Percentiles rank a stretch among this genome's conserved stretches.
These are phyloP conservation scores for Gastrophryne carolinensis DNA, from an alignment of 2,797 vertebrate genomes.

Conservation along the genomic window DNA sequence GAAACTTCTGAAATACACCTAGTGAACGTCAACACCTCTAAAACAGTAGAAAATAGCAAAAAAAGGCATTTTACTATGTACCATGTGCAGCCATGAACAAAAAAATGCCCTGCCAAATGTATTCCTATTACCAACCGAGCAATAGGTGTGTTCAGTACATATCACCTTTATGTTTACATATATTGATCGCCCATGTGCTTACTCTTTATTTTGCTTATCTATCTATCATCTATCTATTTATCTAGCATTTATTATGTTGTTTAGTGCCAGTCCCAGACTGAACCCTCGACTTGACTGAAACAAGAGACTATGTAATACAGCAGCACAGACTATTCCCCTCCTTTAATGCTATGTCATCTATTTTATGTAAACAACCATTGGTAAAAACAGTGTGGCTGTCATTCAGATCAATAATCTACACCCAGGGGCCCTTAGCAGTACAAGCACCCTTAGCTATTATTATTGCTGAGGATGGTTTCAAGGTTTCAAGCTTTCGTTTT, in stretches of 20 bases:
- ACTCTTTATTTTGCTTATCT: neutral
- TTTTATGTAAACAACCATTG: slow-evolving; percentile 3
- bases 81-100: too few species aligned
- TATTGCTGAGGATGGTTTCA: neutral
- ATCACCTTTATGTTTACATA: too few species aligned
- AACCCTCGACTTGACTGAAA: neutral
- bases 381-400: neutral
- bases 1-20: too few species aligned
- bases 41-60: too few species aligned
- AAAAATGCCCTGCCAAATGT: too few species aligned
- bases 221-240: too few species aligned
- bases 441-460: slow-evolving; percentile 11
- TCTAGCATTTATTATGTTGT: neutral
- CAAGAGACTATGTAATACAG: neutral
- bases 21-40: too few species aligned
- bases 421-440: slow-evolving; percentile 1
- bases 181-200: too few species aligned
- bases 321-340: neutral
- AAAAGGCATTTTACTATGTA: too few species aligned
- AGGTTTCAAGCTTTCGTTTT: neutral
- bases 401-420: neutral
- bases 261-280: neutral
- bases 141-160: too few species aligned
- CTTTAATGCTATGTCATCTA: neutral
- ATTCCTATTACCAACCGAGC: too few species aligned